A percentile compares a stretch with the other conserved stretches of the same genome.
Conservation (phyloP, 1,140 invertebrate genomes). For the Drosophila neocordata region DNA sequence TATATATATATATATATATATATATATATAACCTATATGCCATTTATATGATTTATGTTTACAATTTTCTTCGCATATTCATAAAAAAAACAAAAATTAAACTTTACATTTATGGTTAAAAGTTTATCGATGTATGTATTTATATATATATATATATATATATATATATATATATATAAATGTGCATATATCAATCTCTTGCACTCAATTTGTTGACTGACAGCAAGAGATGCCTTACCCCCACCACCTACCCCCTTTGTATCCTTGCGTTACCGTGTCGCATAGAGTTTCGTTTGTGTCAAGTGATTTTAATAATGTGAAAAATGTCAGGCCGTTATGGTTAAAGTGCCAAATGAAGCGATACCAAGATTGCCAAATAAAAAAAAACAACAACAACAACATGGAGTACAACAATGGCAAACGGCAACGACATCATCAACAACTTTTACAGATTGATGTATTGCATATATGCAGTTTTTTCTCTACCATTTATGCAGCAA, state of each 20-base stretch:
- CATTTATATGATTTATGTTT: background rate
- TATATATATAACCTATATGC: background rate
- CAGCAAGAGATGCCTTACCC: background rate
- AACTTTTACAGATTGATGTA: slow-evolving; percentile 45
- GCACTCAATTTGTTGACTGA: slow-evolving; percentile 5
- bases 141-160: background rate
- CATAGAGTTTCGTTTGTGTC: slow-evolving; percentile 30
- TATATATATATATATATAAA: background rate
- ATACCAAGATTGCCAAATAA: slow-evolving; percentile 29
- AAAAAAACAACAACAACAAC: background rate
- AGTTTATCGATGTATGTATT: background rate
- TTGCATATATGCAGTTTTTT: slow-evolving; percentile 31
- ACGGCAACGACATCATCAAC: background rate
- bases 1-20: background rate
- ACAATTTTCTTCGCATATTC: slow-evolving; percentile 1
- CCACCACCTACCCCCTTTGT: no score
- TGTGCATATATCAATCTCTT: background rate
- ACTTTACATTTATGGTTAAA: background rate
- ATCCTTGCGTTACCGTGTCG: background rate
- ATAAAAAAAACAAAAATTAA: slow-evolving; percentile 1
- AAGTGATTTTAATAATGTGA: slow-evolving; percentile 77
- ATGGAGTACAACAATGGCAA: background rate
- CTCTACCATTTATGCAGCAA: slow-evolving; percentile 21
- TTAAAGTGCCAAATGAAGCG: slow-evolving; percentile 58
- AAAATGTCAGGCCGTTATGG: slow-evolving; percentile 60